Evolutionary conservation across 1,140 invertebrate species (phyloP).

Genomic region (Drosophila murphyi): DNA sequence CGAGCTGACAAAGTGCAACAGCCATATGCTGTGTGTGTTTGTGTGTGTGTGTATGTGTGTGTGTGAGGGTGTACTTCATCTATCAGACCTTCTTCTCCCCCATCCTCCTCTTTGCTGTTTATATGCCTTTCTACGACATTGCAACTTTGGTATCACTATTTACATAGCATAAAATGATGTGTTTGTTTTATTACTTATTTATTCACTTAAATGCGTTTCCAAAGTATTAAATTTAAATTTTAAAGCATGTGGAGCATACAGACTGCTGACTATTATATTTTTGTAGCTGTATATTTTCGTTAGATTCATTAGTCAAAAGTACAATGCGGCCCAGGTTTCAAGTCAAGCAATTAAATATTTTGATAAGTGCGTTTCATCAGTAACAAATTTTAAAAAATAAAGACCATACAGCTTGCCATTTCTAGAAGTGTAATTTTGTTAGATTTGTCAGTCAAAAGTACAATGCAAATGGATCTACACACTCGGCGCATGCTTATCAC

Average conservation of each 20-base stretch:
- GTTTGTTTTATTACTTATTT: constrained; percentile 26
- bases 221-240: constrained; percentile 28
- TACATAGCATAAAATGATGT: constrained; percentile 54
- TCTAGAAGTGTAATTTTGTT: constrained; percentile 56
- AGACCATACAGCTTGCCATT: not conserved
- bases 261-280: too few relatives aligned
- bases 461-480: constrained; percentile 65
- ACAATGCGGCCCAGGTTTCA: too few relatives aligned
- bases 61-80: too few relatives aligned
- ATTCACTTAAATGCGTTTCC: constrained; percentile 21
- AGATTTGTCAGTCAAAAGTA: constrained; percentile 18
- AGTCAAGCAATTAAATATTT: too few relatives aligned
- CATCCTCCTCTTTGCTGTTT: not conserved
- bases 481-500: constrained; percentile 57
- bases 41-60: too few relatives aligned
- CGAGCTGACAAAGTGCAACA: constrained; percentile 80
- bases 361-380: too few relatives aligned
- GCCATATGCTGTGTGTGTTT: constrained; percentile 22
- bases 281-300: too few relatives aligned
- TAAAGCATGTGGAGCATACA: not conserved
- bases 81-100: not conserved
- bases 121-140: not conserved
- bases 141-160: constrained; percentile 3
- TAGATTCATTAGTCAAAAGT: too few relatives aligned
- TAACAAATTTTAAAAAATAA: too few relatives aligned